A percentile compares a stretch with the other conserved stretches of the same genome.
Conservation (phyloP, 2,113 vertebrate genomes). For the Callipepla californica region DNA sequence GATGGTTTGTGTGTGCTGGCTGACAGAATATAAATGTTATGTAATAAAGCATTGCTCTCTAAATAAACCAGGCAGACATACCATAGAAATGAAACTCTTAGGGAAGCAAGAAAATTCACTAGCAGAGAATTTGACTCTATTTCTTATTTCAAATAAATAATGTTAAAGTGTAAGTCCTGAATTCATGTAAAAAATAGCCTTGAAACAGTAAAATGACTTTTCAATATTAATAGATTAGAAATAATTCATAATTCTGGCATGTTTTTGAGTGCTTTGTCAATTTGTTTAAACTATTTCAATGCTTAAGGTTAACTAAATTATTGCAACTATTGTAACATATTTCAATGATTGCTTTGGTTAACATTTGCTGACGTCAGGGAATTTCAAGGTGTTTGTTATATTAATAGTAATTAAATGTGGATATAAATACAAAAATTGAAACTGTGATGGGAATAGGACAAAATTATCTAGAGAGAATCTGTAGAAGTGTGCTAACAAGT, state of each 20-base stretch:
- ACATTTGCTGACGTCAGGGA: background rate
- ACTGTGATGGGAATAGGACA: background rate
- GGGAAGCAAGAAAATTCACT: background rate
- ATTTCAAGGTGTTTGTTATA: background rate
- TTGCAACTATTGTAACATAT: background rate
- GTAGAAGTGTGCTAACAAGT: background rate
- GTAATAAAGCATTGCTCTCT: background rate
- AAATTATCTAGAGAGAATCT: background rate
- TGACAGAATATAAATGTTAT: constrained; percentile 19
- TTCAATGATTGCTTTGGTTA: constrained; percentile 4
- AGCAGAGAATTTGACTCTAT: background rate
- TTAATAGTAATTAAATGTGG: background rate
- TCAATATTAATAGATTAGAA: constrained; percentile 40
- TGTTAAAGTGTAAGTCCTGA: background rate
- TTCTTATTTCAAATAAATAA: constrained; percentile 25
- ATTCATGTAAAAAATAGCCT: constrained; percentile 19
- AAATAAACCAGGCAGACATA: background rate
- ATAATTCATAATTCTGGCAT: constrained; percentile 21
- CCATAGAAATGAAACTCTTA: background rate
- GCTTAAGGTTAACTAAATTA: background rate
- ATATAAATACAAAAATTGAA: background rate
- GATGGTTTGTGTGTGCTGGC: background rate
- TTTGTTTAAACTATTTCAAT: constrained; percentile 36
- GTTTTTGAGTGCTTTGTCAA: constrained; percentile 5
- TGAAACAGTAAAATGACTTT: constrained; percentile 31